These are phyloP conservation scores for Mycalesis mineus DNA, from an alignment of 2,888 invertebrate genomes.

Conservation along the genomic window DNA sequence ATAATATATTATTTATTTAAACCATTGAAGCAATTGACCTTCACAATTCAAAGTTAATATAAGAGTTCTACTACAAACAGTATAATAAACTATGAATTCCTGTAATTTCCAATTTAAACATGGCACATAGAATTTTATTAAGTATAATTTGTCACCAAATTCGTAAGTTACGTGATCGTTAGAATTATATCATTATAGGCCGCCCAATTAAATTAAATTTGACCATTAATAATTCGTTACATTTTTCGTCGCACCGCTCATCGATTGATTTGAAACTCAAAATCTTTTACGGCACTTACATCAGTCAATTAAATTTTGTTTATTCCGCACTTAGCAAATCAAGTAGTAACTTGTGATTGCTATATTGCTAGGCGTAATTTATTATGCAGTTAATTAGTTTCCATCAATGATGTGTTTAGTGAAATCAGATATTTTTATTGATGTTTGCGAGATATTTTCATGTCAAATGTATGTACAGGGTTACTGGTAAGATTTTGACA, in stretches of 20 bases:
- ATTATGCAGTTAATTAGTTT: too few relatives aligned
- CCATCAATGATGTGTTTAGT: too few relatives aligned
- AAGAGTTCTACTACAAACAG: constrained; percentile 8
- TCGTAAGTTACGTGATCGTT: constrained; percentile 5
- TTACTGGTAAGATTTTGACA: too few relatives aligned
- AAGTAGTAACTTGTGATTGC: too few relatives aligned
- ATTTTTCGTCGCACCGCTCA: neutral
- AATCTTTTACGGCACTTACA: too few relatives aligned
- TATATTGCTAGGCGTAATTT: too few relatives aligned
- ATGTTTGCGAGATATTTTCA: too few relatives aligned
- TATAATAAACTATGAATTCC: constrained; percentile 19
- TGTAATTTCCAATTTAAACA: constrained; percentile 24
- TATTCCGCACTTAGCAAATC: too few relatives aligned
- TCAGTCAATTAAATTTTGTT: too few relatives aligned
- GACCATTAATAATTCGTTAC: neutral
- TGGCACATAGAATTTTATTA: constrained; percentile 15
- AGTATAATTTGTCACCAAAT: constrained; percentile 14
- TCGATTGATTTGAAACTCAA: too few relatives aligned
- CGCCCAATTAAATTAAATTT: neutral
- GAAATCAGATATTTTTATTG: too few relatives aligned
- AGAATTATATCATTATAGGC: constrained; percentile 7
- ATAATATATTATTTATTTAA: constrained; percentile 7
- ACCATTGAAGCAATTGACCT: constrained; percentile 20
- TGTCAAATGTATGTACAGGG: too few relatives aligned
- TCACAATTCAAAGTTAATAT: constrained; percentile 11